Conservation (phyloP, 2,888 invertebrate species). For the Acrocera orbiculus region DNA sequence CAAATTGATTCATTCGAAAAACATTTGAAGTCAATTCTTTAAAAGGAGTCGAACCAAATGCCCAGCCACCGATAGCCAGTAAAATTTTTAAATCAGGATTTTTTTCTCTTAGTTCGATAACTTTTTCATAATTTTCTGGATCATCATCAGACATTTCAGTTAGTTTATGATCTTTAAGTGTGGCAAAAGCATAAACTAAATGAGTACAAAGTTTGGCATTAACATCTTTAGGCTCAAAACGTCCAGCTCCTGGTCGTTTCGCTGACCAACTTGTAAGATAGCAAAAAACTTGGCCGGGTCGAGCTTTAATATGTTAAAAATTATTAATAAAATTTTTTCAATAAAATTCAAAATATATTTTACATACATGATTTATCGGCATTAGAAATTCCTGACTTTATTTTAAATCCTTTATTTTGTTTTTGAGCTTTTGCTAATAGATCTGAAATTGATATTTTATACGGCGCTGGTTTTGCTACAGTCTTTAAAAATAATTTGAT, state of each 20-base stretch:
- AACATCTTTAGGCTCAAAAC: slow-evolving; percentile 77
- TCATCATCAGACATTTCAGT: slow-evolving; percentile 67
- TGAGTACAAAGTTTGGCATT: slow-evolving; percentile 84
- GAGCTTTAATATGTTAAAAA: slow-evolving; percentile 36
- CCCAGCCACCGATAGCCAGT: slow-evolving; percentile 88
- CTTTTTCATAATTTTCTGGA: slow-evolving; percentile 67
- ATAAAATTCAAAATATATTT: background rate
- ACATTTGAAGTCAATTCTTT: slow-evolving; percentile 81
- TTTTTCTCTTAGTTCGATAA: slow-evolving; percentile 69
- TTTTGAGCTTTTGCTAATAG: slow-evolving; percentile 51
- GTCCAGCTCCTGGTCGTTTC: slow-evolving; percentile 73
- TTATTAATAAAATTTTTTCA: background rate
- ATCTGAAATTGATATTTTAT: slow-evolving; percentile 60
- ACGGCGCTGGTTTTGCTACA: slow-evolving; percentile 53
- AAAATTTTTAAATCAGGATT: slow-evolving; percentile 77
- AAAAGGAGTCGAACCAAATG: slow-evolving; percentile 87
- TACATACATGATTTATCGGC: slow-evolving; percentile 46
- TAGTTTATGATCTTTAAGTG: slow-evolving; percentile 68
- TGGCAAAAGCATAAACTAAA: slow-evolving; percentile 87
- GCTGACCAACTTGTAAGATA: slow-evolving; percentile 95
- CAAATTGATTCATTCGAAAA: slow-evolving; percentile 88
- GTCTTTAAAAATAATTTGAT: slow-evolving; percentile 28
- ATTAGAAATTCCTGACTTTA: slow-evolving; percentile 34
- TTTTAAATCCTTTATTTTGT: slow-evolving; percentile 40
- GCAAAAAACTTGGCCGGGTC: slow-evolving; percentile 78